phyloP scores from a whole-genome alignment of 2,797 vertebrate genomes.

The Chrosomus eos region DNA sequence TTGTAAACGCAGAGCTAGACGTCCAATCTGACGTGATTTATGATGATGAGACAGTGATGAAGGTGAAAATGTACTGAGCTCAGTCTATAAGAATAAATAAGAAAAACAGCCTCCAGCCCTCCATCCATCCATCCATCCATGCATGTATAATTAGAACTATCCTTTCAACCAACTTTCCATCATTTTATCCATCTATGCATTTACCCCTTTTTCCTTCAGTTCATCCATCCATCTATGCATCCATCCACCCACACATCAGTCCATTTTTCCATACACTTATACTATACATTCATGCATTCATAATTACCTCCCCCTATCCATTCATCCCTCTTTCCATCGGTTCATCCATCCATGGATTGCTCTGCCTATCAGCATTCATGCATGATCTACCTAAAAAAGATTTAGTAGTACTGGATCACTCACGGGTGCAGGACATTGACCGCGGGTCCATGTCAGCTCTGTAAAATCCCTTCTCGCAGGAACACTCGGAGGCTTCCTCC shows the following conservation, averaged over 20 bases:
- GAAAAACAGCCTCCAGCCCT: not conserved
- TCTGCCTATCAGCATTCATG: not conserved
- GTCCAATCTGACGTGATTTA: conserved; percentile 28
- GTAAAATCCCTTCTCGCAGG: conserved; percentile 81
- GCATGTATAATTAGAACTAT: not conserved
- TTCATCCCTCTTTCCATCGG: not conserved
- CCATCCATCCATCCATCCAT: not conserved
- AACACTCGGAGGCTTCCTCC: conserved; percentile 78
- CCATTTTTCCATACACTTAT: not conserved
- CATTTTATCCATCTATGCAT: not conserved
- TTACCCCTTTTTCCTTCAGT: not conserved
- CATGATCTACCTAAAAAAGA: conserved; percentile 1
- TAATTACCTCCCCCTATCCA: not conserved
- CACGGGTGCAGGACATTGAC: conserved; percentile 84
- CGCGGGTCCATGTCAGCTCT: conserved; percentile 79
- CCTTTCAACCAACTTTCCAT: not conserved
- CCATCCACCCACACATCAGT: not conserved
- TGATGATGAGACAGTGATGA: conserved; percentile 57
- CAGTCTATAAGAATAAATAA: conserved; percentile 41
- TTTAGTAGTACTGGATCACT: conserved; percentile 64
- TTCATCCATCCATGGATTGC: not conserved
- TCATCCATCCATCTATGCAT: not conserved
- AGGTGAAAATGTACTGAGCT: conserved; percentile 38
- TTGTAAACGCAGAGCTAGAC: conserved; percentile 41
- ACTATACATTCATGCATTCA: conserved; percentile 1